Percentiles rank a stretch among this genome's conserved stretches.
Conservation (phyloP, 2,888 invertebrate genomes). For the Plutella xylostella region DNA sequence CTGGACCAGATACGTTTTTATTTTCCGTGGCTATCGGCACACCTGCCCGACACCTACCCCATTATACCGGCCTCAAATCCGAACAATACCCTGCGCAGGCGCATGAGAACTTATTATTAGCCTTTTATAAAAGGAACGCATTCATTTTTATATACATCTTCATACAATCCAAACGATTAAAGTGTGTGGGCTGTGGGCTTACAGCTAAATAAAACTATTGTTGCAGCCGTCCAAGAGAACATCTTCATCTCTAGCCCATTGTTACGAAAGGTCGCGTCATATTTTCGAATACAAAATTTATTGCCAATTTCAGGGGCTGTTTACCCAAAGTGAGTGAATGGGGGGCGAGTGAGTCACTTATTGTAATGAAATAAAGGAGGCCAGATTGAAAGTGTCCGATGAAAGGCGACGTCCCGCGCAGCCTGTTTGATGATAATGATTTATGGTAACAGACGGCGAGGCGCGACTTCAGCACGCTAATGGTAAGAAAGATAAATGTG, state of each 20-base stretch:
- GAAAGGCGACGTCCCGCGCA: constrained; percentile 44
- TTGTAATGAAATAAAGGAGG: constrained; percentile 65
- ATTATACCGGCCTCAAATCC: constrained; percentile 49
- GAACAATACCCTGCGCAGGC: constrained; percentile 58
- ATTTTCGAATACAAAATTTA: constrained; percentile 61
- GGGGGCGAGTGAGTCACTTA: constrained; percentile 63
- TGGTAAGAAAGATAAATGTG: constrained; percentile 58
- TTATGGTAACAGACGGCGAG: constrained; percentile 51
- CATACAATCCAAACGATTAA: constrained; percentile 62
- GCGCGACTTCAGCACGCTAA: constrained; percentile 56
- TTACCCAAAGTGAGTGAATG: constrained; percentile 62
- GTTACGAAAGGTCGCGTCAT: constrained; percentile 44
- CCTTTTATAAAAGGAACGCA: constrained; percentile 52
- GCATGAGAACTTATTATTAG: constrained; percentile 67
- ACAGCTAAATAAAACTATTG: constrained; percentile 67
- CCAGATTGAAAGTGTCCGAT: constrained; percentile 64
- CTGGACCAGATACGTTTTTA: constrained; percentile 60
- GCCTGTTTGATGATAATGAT: constrained; percentile 61
- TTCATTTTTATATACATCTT: constrained; percentile 63
- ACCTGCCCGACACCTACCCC: constrained; percentile 65
- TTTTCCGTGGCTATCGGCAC: constrained; percentile 37
- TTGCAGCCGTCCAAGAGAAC: constrained; percentile 63
- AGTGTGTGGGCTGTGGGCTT: constrained; percentile 65
- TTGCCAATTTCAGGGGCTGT: constrained; percentile 64
- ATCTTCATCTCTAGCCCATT: constrained; percentile 57